These are phyloP conservation scores for Neosalanx taihuensis DNA, from an alignment of 2,797 vertebrate genomes.

Conservation along the genomic window DNA sequence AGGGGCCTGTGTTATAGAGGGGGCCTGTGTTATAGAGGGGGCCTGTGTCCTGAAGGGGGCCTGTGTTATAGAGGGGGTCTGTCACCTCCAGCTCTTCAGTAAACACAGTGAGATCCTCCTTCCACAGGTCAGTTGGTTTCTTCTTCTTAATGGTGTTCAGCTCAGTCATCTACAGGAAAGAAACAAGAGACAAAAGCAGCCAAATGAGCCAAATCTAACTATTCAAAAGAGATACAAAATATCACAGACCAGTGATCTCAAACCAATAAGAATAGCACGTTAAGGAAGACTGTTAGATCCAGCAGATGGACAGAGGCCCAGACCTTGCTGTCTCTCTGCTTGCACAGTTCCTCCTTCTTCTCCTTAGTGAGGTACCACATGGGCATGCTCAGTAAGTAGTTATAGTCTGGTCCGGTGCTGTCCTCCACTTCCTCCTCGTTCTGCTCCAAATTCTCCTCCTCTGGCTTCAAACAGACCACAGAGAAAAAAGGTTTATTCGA, in stretches of 20 bases:
- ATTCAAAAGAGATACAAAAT: not conserved
- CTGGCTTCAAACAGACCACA: conserved; percentile 41
- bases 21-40: too few species aligned
- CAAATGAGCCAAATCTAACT: not conserved
- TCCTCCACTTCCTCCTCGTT: conserved; percentile 66
- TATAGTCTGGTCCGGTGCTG: conserved; percentile 87
- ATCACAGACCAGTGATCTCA: not conserved
- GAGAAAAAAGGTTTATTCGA: not conserved
- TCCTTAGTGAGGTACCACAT: conserved; percentile 97
- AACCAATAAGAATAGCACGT: not conserved
- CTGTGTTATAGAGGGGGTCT: too few species aligned
- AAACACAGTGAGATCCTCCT: conserved; percentile 86
- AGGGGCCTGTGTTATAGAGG: too few species aligned
- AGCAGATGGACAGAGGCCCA: not conserved
- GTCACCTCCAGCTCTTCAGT: conserved; percentile 85
- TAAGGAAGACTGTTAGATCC: too few species aligned
- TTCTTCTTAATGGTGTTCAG: conserved; percentile 81
- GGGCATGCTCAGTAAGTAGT: conserved; percentile 96
- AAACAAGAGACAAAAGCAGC: not conserved
- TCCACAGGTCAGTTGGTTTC: conserved; percentile 85
- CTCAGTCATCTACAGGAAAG: conserved; percentile 70
- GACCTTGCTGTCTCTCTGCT: conserved; percentile 88
- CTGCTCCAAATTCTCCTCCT: conserved; percentile 53
- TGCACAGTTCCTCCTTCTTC: conserved; percentile 96
- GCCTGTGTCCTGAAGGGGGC: too few species aligned